Base-by-base conservation (phyloP, 2,113 vertebrate genomes). In the Xiphophorus couchianus region DNA sequence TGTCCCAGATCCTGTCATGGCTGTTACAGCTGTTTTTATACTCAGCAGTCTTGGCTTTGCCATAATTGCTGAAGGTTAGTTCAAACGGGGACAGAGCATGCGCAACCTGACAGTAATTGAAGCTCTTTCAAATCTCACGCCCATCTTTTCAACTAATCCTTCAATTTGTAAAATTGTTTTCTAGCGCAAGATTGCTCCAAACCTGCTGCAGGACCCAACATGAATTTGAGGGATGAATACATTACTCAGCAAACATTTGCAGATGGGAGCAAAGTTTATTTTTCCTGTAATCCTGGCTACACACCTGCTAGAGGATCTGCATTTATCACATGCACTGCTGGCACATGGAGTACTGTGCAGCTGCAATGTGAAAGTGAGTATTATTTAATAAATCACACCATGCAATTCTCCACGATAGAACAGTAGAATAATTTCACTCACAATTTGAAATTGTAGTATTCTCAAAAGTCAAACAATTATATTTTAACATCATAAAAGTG, bases 351-450 rank as follows among this genome's bases (percentile, higher is more conserved):
- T 22, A 0, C 1, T 0, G 0, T 91, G 48, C 2, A 0, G 0
- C 8, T 93, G 31, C 5, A 0, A 6, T 94, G 94, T 66, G 0
- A 72, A 8, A 71, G 92, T 94, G 39, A 89, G 65, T 85, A 79
- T 84, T 12, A 29, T 1, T 0, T 9, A 3, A 62, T 74, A 17
- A 3, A 37, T 58, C 65, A 15, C 14, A 15, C 42, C 42, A 14
- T 44, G 14, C 19, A 51, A 51, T 54, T 54, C 42, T 44, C 12
- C 42, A 44, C 0, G 13, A 31, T 27, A 15, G 19, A n/a, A 0
- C 3, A 2, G 11, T 17, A 1, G 0, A 14, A 27, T 4, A 0
- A 4, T 68, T 74, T 48, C 11, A 31, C 4, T 37, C 4, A 15
- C 22, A 29, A 28, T 65, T 31, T n/a, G 14, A 48, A 48, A 48